phyloP scores from a whole-genome alignment of 2,113 vertebrate species.

The Laterallus jamaicensis region DNA sequence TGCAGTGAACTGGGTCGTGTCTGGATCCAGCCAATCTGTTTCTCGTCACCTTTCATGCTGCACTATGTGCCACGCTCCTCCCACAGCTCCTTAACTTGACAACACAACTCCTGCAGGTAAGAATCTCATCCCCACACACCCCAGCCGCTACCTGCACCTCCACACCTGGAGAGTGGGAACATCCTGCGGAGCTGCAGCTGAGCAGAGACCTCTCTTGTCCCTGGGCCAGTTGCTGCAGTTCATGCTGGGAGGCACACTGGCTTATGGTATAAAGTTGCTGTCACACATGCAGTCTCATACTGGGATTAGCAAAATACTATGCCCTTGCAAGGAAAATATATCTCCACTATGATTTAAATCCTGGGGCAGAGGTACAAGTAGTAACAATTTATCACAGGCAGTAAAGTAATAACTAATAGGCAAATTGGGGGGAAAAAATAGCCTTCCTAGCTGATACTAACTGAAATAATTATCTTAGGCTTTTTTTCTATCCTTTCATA shows the following conservation, averaged over 20 bases:
- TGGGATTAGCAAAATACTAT: background rate
- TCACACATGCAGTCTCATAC: fast-evolving
- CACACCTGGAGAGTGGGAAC: background rate
- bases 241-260: background rate
- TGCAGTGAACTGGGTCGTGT: background rate
- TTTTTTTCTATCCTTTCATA: background rate
- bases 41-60: background rate
- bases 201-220: background rate
- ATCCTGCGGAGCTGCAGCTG: background rate
- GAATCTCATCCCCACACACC: background rate
- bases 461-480: background rate
- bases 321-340: background rate
- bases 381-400: background rate
- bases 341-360: background rate
- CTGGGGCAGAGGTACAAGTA: background rate
- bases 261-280: background rate
- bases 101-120: background rate
- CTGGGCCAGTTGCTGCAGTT: background rate
- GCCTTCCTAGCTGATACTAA: background rate
- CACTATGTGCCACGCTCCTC: background rate
- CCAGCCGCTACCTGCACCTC: background rate
- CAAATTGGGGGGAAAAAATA: background rate
- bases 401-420: background rate
- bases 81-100: background rate
- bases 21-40: background rate